These are phyloP conservation scores for Drosophila siamana DNA, from an alignment of 2,888 invertebrate genomes.

Conservation along the genomic window DNA sequence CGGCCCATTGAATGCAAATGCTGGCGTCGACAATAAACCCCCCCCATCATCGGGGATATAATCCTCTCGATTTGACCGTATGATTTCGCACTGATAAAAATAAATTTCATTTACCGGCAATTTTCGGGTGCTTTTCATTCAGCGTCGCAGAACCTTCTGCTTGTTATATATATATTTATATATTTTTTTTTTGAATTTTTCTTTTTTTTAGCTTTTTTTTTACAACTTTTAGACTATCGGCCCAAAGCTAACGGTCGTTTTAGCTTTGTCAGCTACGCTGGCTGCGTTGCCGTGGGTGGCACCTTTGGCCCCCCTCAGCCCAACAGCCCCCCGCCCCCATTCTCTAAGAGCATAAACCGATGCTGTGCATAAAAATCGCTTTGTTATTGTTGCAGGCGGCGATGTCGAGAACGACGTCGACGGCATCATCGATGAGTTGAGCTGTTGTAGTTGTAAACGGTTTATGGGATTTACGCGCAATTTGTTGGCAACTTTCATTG, in stretches of 20 bases:
- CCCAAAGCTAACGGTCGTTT: conserved; percentile 52
- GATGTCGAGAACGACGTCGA: conserved; percentile 38
- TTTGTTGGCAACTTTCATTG: conserved; percentile 79
- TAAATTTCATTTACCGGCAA: conserved; percentile 68
- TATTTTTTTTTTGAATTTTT: conserved; percentile 2
- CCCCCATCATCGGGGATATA: conserved; percentile 4
- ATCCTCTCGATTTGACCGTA: conserved; percentile 42
- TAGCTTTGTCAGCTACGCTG: conserved; percentile 61
- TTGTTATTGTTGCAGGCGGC: conserved; percentile 80
- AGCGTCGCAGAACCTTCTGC: neutral
- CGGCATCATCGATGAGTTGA: conserved; percentile 55
- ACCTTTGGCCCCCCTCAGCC: too few relatives aligned
- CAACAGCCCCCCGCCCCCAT: too few relatives aligned
- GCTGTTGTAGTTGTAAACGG: conserved; percentile 82
- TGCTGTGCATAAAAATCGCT: conserved; percentile 75
- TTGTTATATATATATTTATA: conserved; percentile 5
- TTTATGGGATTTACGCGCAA: conserved; percentile 83
- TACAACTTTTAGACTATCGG: conserved; percentile 57
- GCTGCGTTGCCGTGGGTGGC: conserved; percentile 2
- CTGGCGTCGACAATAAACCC: conserved; percentile 25
- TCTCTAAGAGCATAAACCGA: conserved; percentile 43
- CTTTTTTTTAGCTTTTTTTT: conserved; percentile 37
- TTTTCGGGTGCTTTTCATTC: conserved; percentile 42
- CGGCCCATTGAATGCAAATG: conserved; percentile 38
- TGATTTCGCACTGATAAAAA: conserved; percentile 61